A percentile compares a stretch with the other conserved stretches of the same genome.
phyloP scores from a whole-genome alignment of 2,888 invertebrate species.

The Mimachlamys varia region DNA sequence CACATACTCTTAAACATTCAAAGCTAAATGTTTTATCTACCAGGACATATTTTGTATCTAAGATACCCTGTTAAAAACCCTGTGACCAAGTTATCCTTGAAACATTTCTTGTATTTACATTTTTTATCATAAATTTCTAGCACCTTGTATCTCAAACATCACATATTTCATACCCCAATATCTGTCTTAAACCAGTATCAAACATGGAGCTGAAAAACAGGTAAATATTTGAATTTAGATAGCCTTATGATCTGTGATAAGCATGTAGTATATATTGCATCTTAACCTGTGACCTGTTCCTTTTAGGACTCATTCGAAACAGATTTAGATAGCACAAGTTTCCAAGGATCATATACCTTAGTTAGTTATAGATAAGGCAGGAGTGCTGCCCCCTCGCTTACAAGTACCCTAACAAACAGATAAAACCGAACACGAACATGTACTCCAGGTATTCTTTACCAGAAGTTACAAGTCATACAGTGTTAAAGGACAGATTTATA shows the following conservation, averaged over 20 bases:
- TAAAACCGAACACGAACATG: not conserved
- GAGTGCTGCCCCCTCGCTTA: not conserved
- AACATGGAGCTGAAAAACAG: not conserved
- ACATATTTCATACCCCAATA: not conserved
- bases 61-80: too few relatives aligned
- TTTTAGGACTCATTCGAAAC: constrained; percentile 15
- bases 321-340: constrained; percentile 11
- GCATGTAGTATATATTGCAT: constrained; percentile 14
- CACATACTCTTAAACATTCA: too few relatives aligned
- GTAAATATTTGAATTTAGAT: constrained; percentile 36
- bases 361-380: not conserved
- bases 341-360: not conserved
- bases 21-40: too few relatives aligned
- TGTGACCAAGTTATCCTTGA: too few relatives aligned
- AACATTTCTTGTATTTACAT: not conserved
- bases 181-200: constrained; percentile 1
- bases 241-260: constrained; percentile 10
- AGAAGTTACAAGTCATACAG: not conserved
- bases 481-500: not conserved
- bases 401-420: not conserved
- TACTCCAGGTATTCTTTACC: not conserved
- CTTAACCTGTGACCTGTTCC: constrained; percentile 18
- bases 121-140: not conserved
- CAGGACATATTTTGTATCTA: too few relatives aligned
- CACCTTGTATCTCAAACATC: not conserved